Evolutionary conservation across 2,797 vertebrate species (phyloP).

Genomic region (Potorous gilbertii): DNA sequence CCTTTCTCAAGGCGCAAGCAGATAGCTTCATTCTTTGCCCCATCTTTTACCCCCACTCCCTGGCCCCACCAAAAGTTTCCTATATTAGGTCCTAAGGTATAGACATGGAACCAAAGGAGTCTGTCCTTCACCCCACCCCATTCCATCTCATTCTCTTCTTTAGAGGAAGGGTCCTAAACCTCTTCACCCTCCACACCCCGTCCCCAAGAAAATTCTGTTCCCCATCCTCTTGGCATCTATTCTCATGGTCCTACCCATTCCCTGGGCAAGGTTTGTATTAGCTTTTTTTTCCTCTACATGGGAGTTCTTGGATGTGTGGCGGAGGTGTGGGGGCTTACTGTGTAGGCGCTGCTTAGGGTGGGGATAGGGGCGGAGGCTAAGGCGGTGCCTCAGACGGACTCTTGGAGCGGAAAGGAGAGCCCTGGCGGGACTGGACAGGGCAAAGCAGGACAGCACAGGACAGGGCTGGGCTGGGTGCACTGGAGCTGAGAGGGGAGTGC

Average conservation of each 20-base stretch:
- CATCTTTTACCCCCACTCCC: background rate
- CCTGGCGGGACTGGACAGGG: background rate
- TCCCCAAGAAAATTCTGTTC: background rate
- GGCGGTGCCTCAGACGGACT: conserved; percentile 68
- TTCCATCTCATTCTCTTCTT: background rate
- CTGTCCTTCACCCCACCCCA: background rate
- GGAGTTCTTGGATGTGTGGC: background rate
- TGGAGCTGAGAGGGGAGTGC: background rate
- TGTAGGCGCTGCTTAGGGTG: background rate
- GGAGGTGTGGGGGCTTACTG: background rate
- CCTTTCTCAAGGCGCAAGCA: background rate
- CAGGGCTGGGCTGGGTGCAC: background rate
- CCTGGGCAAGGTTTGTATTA: background rate
- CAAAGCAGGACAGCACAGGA: conserved; percentile 28
- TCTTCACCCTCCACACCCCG: background rate
- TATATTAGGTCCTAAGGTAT: background rate
- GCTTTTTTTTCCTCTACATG: background rate
- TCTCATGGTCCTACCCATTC: background rate
- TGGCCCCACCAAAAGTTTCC: background rate
- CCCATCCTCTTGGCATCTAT: background rate
- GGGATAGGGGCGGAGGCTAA: conserved; percentile 3
- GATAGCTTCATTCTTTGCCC: background rate
- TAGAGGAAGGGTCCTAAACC: background rate
- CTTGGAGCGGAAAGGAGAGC: conserved; percentile 26
- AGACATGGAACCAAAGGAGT: background rate